These are phyloP conservation scores for Myiopsitta monachus DNA, from an alignment of 2,113 vertebrate species.

Conservation along the genomic window DNA sequence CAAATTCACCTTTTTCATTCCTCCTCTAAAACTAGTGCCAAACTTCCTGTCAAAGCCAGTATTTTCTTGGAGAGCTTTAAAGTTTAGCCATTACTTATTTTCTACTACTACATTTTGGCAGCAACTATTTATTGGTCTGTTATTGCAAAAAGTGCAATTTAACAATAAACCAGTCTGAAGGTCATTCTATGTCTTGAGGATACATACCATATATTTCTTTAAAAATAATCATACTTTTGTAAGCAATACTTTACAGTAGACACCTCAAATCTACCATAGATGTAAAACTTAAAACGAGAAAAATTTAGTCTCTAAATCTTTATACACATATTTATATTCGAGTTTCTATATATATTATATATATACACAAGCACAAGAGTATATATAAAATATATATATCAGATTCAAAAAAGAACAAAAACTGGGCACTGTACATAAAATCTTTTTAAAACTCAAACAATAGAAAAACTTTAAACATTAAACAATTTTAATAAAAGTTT, in stretches of 20 bases:
- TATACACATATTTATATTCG: slow-evolving; percentile 82
- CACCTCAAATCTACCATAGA: slow-evolving; percentile 84
- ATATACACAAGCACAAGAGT: slow-evolving; percentile 79
- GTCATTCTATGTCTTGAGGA: slow-evolving; percentile 81
- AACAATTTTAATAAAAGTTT: slow-evolving; percentile 92
- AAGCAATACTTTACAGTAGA: slow-evolving; percentile 87
- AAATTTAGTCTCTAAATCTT: slow-evolving; percentile 82
- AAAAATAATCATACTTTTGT: slow-evolving; percentile 85
- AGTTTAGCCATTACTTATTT: slow-evolving; percentile 66
- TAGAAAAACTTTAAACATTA: slow-evolving; percentile 96
- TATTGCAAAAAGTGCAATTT: slow-evolving; percentile 81
- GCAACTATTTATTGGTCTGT: slow-evolving; percentile 80
- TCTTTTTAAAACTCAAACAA: slow-evolving; percentile 88
- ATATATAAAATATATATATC: slow-evolving; percentile 88
- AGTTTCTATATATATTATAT: slow-evolving; percentile 85
- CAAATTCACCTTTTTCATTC: slow-evolving; percentile 8
- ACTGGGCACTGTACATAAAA: slow-evolving; percentile 83
- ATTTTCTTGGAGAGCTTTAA: slow-evolving; percentile 57
- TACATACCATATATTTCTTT: slow-evolving; percentile 86
- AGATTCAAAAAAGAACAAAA: slow-evolving; percentile 83
- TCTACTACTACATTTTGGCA: slow-evolving; percentile 77
- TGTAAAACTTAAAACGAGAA: slow-evolving; percentile 84
- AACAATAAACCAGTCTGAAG: slow-evolving; percentile 84
- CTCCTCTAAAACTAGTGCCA: slow-evolving; percentile 55
- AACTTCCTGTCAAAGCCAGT: slow-evolving; percentile 54